These are phyloP conservation scores for Scaptomyza cyrtandrae DNA, from an alignment of 2,888 invertebrate genomes.

Conservation along the genomic window DNA sequence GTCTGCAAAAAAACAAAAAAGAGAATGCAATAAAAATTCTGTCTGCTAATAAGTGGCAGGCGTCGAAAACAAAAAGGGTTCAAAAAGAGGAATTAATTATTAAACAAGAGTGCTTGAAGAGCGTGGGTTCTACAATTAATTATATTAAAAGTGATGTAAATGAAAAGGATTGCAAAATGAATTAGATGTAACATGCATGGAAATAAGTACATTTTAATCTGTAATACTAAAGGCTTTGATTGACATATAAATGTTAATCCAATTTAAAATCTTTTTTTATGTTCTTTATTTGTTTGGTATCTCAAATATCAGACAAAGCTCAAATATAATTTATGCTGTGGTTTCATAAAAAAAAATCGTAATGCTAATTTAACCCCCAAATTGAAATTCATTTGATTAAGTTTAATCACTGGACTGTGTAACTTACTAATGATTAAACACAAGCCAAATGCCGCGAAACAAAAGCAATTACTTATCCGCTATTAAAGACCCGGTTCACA, in stretches of 20 bases:
- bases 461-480: constrained; percentile 27
- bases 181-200: background rate
- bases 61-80: constrained; percentile 6
- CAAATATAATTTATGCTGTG: background rate
- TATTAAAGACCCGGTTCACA: constrained; percentile 22
- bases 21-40: constrained; percentile 10
- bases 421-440: constrained; percentile 41
- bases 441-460: constrained; percentile 9
- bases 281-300: too few relatives aligned
- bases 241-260: background rate
- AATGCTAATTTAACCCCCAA: background rate
- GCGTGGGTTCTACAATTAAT: too few relatives aligned
- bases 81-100: constrained; percentile 1
- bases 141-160: background rate
- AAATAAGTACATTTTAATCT: background rate
- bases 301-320: too few relatives aligned
- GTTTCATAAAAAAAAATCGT: background rate
- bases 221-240: background rate
- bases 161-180: background rate
- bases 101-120: constrained; percentile 4
- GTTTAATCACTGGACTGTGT: constrained; percentile 32
- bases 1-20: constrained; percentile 7
- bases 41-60: constrained; percentile 32
- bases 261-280: background rate
- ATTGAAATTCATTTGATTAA: constrained; percentile 3